A percentile compares a stretch with the other conserved stretches of the same genome.
Conservation (phyloP, 2,888 invertebrate genomes). For the Seira ritae region DNA sequence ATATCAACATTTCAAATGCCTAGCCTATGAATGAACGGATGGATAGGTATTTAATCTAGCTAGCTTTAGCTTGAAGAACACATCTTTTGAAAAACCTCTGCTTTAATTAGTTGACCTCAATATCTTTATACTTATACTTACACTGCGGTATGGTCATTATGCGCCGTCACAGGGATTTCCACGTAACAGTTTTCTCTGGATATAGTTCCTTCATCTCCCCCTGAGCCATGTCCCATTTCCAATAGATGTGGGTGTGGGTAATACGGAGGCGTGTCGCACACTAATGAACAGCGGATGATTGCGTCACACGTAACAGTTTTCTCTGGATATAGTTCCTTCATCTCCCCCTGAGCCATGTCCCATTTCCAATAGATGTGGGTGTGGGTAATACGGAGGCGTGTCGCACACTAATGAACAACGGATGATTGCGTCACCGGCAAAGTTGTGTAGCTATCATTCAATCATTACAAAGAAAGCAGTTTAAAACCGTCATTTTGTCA, state of each 20-base stretch:
- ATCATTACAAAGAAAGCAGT: neutral
- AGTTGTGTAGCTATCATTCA: constrained; percentile 65
- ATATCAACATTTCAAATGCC: no score
- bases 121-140: constrained; percentile 75
- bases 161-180: constrained; percentile 79
- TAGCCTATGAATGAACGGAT: no score
- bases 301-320: constrained; percentile 78
- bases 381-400: constrained; percentile 68
- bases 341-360: constrained; percentile 52
- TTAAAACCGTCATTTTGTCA: neutral
- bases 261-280: constrained; percentile 67
- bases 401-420: constrained; percentile 69
- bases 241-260: constrained; percentile 70
- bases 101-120: no score
- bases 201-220: constrained; percentile 28
- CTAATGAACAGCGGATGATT: constrained; percentile 68
- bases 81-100: no score
- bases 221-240: constrained; percentile 64
- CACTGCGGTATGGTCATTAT: constrained; percentile 82
- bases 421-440: constrained; percentile 64
- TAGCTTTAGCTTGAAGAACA: no score
- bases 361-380: constrained; percentile 70
- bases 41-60: no score
- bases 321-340: constrained; percentile 76
- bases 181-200: constrained; percentile 82